Conservation (phyloP, 2,797 vertebrate genomes). For the Meda fulgida region DNA sequence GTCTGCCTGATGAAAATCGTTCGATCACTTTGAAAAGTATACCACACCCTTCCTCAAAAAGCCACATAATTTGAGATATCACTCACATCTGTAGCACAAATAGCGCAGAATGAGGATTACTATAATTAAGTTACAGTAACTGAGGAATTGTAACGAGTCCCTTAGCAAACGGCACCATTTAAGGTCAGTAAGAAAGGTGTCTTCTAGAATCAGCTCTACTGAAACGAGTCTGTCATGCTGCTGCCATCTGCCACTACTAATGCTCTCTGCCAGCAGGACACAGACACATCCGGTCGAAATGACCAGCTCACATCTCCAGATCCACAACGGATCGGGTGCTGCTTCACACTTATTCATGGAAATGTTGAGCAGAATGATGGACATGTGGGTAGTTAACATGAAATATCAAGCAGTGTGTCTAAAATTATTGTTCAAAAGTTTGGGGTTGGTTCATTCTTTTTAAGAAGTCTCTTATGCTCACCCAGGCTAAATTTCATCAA, state of each 20-base stretch:
- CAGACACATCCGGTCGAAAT: not conserved
- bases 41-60: not conserved
- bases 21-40: not conserved
- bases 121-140: not conserved
- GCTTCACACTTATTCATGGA: not conserved
- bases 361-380: not conserved
- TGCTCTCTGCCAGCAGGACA: conserved; percentile 26
- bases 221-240: conserved; percentile 52
- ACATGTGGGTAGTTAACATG: too few species aligned
- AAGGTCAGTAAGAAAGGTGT: not conserved
- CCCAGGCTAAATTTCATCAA: not conserved
- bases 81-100: not conserved
- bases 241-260: conserved; percentile 67
- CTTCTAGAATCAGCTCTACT: not conserved
- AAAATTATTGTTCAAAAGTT: not conserved
- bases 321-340: not conserved
- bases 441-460: not conserved
- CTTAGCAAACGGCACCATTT: not conserved
- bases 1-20: too few species aligned
- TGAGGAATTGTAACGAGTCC: not conserved
- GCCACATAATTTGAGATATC: not conserved
- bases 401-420: not conserved
- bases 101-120: not conserved
- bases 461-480: not conserved
- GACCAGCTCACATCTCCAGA: not conserved